phyloP scores from a whole-genome alignment of 1,140 invertebrate genomes.

The Homarus americanus region DNA sequence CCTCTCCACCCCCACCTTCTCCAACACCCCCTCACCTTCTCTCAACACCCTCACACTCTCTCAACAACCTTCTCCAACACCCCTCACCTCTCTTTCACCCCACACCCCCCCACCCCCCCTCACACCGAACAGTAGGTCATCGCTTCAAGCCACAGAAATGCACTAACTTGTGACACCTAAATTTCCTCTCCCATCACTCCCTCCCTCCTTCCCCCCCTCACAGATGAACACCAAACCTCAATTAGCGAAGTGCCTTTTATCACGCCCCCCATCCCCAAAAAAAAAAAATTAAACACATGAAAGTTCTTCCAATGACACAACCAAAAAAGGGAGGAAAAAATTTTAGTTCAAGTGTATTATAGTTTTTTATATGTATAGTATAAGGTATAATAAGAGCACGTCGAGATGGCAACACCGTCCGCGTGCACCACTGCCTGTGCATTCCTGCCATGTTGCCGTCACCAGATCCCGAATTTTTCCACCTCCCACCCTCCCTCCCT shows the following conservation, averaged over 20 bases:
- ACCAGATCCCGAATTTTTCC: slow-evolving; percentile 38
- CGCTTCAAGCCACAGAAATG: slow-evolving; percentile 44
- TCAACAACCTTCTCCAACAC: background rate
- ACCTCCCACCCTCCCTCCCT: background rate
- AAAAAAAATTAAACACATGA: background rate
- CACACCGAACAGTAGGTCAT: slow-evolving; percentile 31
- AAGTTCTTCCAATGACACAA: too few relatives aligned
- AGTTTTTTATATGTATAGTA: background rate
- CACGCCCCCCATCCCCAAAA: background rate
- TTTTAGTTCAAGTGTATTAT: too few relatives aligned
- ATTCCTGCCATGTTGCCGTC: slow-evolving; percentile 54
- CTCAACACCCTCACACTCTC: background rate
- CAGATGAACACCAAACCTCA: too few relatives aligned
- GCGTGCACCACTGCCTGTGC: slow-evolving; percentile 55
- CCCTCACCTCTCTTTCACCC: background rate
- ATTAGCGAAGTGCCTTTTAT: too few relatives aligned
- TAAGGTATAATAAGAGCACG: background rate
- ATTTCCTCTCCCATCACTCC: too few relatives aligned
- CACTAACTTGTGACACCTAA: slow-evolving; percentile 39
- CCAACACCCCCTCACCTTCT: background rate
- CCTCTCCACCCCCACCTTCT: background rate
- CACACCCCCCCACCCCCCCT: background rate
- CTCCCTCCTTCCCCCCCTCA: too few relatives aligned
- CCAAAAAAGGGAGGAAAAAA: too few relatives aligned
- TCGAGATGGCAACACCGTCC: slow-evolving; percentile 47